phyloP scores from a whole-genome alignment of 2,888 invertebrate species.

The Tachina lurida region DNA sequence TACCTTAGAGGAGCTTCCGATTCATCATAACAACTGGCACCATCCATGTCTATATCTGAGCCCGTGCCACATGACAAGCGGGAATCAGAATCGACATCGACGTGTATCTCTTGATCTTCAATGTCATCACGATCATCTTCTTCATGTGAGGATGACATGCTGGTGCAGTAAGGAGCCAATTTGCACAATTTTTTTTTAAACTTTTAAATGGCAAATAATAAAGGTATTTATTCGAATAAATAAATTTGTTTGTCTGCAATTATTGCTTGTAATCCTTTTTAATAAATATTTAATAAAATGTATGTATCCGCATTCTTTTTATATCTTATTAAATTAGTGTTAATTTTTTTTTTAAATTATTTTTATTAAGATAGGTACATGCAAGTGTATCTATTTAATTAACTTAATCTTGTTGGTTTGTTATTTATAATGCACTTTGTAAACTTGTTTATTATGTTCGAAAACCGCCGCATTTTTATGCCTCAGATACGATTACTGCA shows the following conservation, averaged over 20 bases:
- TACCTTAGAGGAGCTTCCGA: constrained; percentile 83
- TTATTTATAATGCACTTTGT: not conserved
- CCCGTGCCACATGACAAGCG: constrained; percentile 82
- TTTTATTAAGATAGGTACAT: not conserved
- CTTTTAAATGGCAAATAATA: not conserved
- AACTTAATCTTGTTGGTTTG: constrained; percentile 16
- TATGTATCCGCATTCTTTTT: too few species aligned
- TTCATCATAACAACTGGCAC: constrained; percentile 83
- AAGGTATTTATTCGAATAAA: not conserved
- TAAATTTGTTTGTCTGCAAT: not conserved
- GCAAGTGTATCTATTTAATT: not conserved
- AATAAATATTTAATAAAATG: too few species aligned
- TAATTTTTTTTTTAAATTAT: not conserved
- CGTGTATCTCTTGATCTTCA: constrained; percentile 83
- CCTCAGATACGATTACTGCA: not conserved
- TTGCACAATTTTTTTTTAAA: constrained; percentile 65
- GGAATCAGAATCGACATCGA: constrained; percentile 83
- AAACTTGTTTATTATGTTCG: constrained; percentile 13
- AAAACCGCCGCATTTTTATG: constrained; percentile 49
- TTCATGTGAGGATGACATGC: constrained; percentile 82
- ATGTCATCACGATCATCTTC: constrained; percentile 81
- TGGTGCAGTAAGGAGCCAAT: constrained; percentile 76
- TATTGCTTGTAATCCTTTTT: too few species aligned
- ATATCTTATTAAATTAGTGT: not conserved
- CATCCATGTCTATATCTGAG: constrained; percentile 83